phyloP scores from a whole-genome alignment of 2,797 vertebrate genomes.

The Clarias fuscus region DNA sequence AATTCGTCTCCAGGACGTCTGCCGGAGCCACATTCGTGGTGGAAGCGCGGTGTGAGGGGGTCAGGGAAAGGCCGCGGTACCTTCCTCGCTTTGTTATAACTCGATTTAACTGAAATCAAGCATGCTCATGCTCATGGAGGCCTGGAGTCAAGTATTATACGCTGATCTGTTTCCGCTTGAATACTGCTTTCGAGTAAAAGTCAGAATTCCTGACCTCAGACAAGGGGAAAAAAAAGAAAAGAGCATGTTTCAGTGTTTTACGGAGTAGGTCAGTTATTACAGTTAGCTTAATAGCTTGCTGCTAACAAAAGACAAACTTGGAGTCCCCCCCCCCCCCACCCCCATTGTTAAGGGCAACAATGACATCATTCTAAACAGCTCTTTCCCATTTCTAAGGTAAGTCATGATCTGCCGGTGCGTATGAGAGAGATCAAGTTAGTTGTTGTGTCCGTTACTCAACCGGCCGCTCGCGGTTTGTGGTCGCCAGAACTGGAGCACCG shows the following conservation, averaged over 20 bases:
- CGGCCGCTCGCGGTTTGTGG: no score
- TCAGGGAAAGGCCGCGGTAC: neutral
- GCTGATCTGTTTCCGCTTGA: neutral
- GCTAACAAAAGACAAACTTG: neutral
- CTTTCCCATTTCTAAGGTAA: neutral
- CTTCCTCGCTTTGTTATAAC: slow-evolving; percentile 12
- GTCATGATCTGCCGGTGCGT: no score
- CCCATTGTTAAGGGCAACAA: neutral
- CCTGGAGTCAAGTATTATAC: neutral
- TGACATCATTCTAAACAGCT: neutral
- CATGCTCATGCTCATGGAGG: slow-evolving; percentile 1
- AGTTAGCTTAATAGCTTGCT: neutral
- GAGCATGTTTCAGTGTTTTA: neutral
- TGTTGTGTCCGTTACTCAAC: no score
- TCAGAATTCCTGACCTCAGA: neutral
- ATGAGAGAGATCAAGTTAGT: no score
- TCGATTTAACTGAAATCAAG: no score
- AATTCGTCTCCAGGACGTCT: slow-evolving; percentile 26
- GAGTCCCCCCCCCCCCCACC: neutral
- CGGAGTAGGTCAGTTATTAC: neutral
- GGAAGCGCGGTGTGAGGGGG: neutral
- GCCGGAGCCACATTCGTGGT: slow-evolving; percentile 5
- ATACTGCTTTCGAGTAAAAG: neutral
- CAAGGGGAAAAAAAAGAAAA: neutral
- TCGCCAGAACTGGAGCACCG: no score